A percentile compares a stretch with the other conserved stretches of the same genome.
Evolutionary conservation across 2,797 vertebrate species (phyloP).

Genomic region (Pseudocheirus occidentalis): DNA sequence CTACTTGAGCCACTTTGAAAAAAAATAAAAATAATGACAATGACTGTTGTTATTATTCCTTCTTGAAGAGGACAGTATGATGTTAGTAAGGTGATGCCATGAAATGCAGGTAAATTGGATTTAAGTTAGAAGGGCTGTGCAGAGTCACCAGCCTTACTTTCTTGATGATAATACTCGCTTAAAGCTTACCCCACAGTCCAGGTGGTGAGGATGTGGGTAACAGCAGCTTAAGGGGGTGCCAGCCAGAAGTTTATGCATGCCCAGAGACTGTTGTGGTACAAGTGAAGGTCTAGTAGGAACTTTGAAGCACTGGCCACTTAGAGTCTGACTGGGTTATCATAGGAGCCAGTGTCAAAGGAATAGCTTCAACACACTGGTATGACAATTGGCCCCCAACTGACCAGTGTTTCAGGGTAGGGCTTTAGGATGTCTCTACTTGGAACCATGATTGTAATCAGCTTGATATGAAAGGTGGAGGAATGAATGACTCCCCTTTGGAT

Average conservation of each 20-base stretch:
- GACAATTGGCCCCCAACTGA: background rate
- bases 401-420: background rate
- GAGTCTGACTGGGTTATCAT: background rate
- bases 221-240: background rate
- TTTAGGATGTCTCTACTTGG: background rate
- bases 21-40: background rate
- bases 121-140: too few relatives aligned
- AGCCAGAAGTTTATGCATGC: background rate
- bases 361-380: too few relatives aligned
- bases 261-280: background rate
- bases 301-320: background rate
- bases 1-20: background rate
- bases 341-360: too few relatives aligned
- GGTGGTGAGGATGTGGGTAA: background rate
- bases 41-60: background rate
- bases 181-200: background rate
- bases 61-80: too few relatives aligned
- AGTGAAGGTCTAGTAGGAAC: background rate
- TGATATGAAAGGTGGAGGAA: background rate
- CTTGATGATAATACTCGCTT: background rate
- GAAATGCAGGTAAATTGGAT: too few relatives aligned
- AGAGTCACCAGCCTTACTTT: too few relatives aligned
- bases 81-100: too few relatives aligned
- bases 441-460: background rate
- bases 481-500: background rate